phyloP scores from a whole-genome alignment of 2,888 invertebrate genomes.

The Sarcophaga subvicina region DNA sequence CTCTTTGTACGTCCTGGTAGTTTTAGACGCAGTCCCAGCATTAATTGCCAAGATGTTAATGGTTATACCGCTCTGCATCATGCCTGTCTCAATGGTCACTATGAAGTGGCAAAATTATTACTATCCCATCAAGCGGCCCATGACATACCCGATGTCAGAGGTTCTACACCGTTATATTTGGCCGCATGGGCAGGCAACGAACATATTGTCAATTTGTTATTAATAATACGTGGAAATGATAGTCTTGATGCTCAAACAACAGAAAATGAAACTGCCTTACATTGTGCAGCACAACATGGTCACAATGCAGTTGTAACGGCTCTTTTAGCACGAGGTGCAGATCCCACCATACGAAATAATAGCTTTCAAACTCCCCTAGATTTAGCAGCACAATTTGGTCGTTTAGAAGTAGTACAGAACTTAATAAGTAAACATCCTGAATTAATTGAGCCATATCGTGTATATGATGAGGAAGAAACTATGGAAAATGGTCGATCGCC shows the following conservation, averaged over 20 bases:
- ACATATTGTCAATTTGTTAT: constrained; percentile 92
- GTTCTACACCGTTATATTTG: constrained; percentile 96
- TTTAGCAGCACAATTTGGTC: constrained; percentile 94
- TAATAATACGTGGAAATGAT: constrained; percentile 89
- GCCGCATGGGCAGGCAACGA: constrained; percentile 97
- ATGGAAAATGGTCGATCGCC: constrained; percentile 61
- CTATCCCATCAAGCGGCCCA: constrained; percentile 91
- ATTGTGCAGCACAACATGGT: constrained; percentile 96
- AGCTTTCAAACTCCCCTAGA: constrained; percentile 96
- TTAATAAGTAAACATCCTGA: constrained; percentile 91
- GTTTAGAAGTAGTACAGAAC: constrained; percentile 91
- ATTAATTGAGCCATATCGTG: constrained; percentile 87
- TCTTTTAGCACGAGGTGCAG: constrained; percentile 91
- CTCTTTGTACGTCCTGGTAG: constrained; percentile 82
- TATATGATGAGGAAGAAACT: constrained; percentile 53
- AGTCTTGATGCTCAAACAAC: constrained; percentile 87
- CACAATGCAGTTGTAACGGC: constrained; percentile 92
- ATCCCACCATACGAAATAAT: constrained; percentile 92
- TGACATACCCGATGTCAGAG: constrained; percentile 93
- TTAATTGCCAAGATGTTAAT: constrained; percentile 95
- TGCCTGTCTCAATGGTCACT: constrained; percentile 96
- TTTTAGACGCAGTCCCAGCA: constrained; percentile 93
- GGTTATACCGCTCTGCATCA: constrained; percentile 97
- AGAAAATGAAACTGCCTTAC: constrained; percentile 94
- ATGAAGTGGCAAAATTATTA: constrained; percentile 92